Evolutionary conservation across 2,888 invertebrate genomes (phyloP).

Genomic region (Epirrhoe tristata): DNA sequence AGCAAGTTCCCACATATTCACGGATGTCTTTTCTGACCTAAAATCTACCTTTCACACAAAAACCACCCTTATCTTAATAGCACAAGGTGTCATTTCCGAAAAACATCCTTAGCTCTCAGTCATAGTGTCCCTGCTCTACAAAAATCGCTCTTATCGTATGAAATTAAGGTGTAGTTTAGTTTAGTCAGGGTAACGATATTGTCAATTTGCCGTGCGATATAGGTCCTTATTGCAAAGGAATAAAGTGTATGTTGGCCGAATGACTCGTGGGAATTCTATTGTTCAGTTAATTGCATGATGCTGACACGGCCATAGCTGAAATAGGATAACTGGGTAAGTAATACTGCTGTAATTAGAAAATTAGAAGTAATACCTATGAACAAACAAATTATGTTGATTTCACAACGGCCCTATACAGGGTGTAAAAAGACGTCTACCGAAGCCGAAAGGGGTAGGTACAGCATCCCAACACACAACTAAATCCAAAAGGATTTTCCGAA

Average conservation of each 20-base stretch:
- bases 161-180: conserved; percentile 4
- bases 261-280: conserved; percentile 33
- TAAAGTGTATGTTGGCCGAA: conserved; percentile 16
- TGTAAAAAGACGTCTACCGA: no score
- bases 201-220: conserved; percentile 10
- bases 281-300: conserved; percentile 31
- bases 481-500: no score
- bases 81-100: neutral
- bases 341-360: neutral
- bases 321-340: conserved; percentile 18
- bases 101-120: neutral
- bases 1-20: conserved; percentile 15
- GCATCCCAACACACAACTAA: no score
- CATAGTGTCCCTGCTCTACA: conserved; percentile 3
- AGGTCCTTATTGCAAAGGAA: conserved; percentile 3
- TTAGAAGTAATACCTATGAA: no score
- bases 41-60: conserved; percentile 4
- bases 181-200: neutral
- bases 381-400: no score
- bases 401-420: no score
- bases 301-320: conserved; percentile 25
- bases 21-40: conserved; percentile 22
- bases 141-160: conserved; percentile 3
- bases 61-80: conserved; percentile 2
- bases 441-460: no score